Evolutionary conservation across 2,797 vertebrate genomes (phyloP), one percentile per base, ranked within the genome.

Genomic region (Catostomus latipinnis): DNA sequence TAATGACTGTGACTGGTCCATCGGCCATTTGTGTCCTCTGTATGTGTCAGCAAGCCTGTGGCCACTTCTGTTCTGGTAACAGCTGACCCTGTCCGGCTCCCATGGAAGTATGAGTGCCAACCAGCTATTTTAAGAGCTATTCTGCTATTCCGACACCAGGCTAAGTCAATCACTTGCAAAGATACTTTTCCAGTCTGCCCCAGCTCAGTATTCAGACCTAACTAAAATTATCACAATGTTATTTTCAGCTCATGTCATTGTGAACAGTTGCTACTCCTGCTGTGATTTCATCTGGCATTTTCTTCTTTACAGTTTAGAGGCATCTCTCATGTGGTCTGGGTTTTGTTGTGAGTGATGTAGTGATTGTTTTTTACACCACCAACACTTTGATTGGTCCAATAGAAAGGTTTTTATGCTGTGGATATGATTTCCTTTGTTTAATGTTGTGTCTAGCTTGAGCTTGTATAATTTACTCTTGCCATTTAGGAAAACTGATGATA

Each of bases 81-180:
- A 95, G 94, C 95, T 95, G 95, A 94, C 93, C 94, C 91, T 92
- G 89, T 88, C 89, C 72, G 76, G 76, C 49, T 73, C 85, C 88
- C 89, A 65, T 86, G 94, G 92, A 89, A 85, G 88, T 88, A 91
- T 82, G 87, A 89, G 89, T 89, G 86, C 89, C 88, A 84, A 70
- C 69, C 2, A 34, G 86, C 92, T 97, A 96, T 96, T 93, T 93
- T 93, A 89, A 91, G 66, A 78, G 67, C 76, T 81, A 72, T 87
- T 89, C 90, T 89, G 81, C 83, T 76, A 48, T 88, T 89, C 81
- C 69, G 78, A 68, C 92, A 93, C 91, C 89, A 86, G 87, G 85
- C 84, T 89, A 90, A 94, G 91, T 95, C 93, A 91, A 91, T 95
- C 93, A 92, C 80, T 67, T 75, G 70, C 86, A 60, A 43, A 80